Base-by-base conservation (phyloP, 2,113 vertebrate genomes). In the Gallinago media region DNA sequence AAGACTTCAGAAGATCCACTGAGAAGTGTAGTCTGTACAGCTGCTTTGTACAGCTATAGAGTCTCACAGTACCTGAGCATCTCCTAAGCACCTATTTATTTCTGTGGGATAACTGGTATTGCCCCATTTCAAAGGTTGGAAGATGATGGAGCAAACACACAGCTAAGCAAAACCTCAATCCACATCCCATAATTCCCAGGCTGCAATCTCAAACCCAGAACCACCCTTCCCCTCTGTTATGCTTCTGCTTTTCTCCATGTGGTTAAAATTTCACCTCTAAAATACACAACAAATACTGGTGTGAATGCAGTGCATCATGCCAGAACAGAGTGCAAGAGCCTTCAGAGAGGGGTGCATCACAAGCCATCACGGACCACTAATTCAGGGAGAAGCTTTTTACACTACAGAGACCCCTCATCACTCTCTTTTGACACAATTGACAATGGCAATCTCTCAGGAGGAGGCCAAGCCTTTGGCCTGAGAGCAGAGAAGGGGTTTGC, bases 191-290 rank as follows among this genome's bases (percentile, higher is more conserved):
- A 61, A 55, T 49, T 77, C 20, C 52, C 80, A 67, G 36, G 32
- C 14, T 59, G n/a, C 34, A 27, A 6, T 10, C 15, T 55, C 65
- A 78, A 47, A 72, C 4, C 11, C 47, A 81, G 38, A 80, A 40
- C 3, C 11, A 54, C 6, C 11, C 17, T 40, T 55, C 8, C 8
- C 8, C 8, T 63, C n/a, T 56, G 8, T 17, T 65, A 82, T 0
- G 0, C 12, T 68, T 47, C 23, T 81, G 34, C 27, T 78, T 59
- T 80, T 70, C 42, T 62, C 42, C 8, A 1, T 9, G 6, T 21
- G 10, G 13, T 40, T 49, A 42, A 25, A 62, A 66, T 70, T 73
- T 56, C 50, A 79, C 6, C 20, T 76, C 62, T 56, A 36, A 79
- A 91, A 88, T 36, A 32, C 52, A 36, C 20, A 29, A 59, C 9